Conservation (phyloP, 2,888 invertebrate genomes). For the Pegoplata infirma region DNA sequence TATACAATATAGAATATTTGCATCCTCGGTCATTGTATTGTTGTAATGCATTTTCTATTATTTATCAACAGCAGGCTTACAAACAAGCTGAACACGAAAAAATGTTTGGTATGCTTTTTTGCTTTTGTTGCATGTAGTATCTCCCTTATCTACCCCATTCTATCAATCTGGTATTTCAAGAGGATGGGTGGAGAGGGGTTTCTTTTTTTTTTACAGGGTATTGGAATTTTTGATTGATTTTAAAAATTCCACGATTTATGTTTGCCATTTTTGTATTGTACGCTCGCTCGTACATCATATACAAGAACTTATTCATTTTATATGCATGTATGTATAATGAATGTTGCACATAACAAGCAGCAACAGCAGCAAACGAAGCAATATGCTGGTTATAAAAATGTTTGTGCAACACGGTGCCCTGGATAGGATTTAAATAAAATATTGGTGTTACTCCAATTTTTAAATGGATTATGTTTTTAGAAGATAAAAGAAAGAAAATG, state of each 20-base stretch:
- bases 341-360: not conserved
- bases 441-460: no score
- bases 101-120: constrained; percentile 1
- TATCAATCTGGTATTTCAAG: no score
- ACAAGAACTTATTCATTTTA: constrained; percentile 44
- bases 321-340: constrained; percentile 6
- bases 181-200: no score
- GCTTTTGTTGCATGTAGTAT: constrained; percentile 8
- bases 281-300: constrained; percentile 57
- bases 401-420: no score
- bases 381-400: no score
- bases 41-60: constrained; percentile 64
- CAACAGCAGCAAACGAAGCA: not conserved
- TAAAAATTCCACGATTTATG: constrained; percentile 65
- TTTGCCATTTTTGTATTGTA: constrained; percentile 54
- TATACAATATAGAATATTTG: constrained; percentile 27
- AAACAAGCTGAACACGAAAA: constrained; percentile 17
- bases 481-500: no score
- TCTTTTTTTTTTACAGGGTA: constrained; percentile 43
- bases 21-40: constrained; percentile 36
- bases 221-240: constrained; percentile 65
- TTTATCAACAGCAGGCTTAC: constrained; percentile 60
- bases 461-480: no score
- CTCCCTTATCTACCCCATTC: not conserved
- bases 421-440: no score